phyloP scores from a whole-genome alignment of 2,797 vertebrate genomes.

The Artibeus jamaicensis region DNA sequence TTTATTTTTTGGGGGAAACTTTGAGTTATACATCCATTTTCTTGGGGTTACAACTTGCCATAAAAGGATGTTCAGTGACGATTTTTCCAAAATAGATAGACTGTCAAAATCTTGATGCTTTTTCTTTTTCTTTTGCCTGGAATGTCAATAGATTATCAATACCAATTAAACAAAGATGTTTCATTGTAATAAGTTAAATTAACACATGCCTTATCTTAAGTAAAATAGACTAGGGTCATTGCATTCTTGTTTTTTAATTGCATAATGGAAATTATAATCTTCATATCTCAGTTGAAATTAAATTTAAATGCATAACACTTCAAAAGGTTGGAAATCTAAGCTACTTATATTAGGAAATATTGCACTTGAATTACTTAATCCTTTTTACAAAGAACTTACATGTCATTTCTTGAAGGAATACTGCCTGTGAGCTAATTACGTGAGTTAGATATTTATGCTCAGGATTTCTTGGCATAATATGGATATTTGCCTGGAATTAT shows the following conservation, averaged over 20 bases:
- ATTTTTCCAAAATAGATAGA: background rate
- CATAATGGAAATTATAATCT: background rate
- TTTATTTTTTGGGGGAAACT: background rate
- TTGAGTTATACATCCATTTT: background rate
- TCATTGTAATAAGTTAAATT: background rate
- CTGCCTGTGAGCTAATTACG: conserved; percentile 3
- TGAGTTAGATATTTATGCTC: conserved; percentile 37
- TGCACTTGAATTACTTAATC: conserved; percentile 30
- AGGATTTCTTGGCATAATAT: background rate
- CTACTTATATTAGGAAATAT: background rate
- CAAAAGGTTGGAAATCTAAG: conserved; percentile 1
- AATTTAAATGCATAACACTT: background rate
- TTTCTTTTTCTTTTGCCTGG: background rate
- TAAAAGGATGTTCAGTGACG: background rate
- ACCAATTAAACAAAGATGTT: background rate
- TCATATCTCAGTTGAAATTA: background rate
- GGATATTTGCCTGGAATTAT: conserved; percentile 13
- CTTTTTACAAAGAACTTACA: background rate
- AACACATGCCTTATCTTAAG: background rate
- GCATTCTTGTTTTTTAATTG: background rate
- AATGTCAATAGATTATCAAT: background rate
- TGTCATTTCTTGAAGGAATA: conserved; percentile 49
- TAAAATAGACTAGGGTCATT: background rate
- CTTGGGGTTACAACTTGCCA: background rate
- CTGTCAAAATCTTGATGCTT: background rate